Percentiles rank a stretch among this genome's conserved stretches.
Evolutionary conservation across 35 echinoderm and acorn worm species (phyloP).

Genomic region (Heliocidaris tuberculata): DNA sequence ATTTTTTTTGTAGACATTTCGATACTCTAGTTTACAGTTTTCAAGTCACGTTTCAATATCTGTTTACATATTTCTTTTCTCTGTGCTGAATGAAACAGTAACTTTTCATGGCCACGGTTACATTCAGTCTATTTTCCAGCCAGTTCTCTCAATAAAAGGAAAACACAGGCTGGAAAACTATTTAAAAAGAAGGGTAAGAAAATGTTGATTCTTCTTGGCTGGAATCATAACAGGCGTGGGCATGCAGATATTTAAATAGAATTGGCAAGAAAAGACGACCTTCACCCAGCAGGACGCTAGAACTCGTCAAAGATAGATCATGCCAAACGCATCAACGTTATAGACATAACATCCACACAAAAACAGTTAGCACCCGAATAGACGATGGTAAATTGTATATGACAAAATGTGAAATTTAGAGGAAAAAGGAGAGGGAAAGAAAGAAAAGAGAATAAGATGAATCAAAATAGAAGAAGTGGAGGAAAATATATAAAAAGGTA

Average conservation of each 20-base stretch:
- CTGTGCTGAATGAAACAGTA: conserved; percentile 16
- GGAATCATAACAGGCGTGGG: not conserved
- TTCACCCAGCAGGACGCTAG: conserved; percentile 1
- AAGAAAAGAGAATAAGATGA: conserved; percentile 41
- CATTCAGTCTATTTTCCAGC: conserved; percentile 23
- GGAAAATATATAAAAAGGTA: conserved; percentile 5
- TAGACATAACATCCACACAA: conserved; percentile 30
- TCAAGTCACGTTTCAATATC: conserved; percentile 19
- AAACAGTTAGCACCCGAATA: not conserved
- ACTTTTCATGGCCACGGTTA: conserved; percentile 28
- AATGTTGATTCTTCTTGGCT: conserved; percentile 14
- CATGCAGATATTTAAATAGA: not conserved
- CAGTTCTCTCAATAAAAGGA: not conserved
- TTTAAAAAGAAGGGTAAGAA: not conserved
- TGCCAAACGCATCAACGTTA: conserved; percentile 27
- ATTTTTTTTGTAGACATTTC: too few species aligned
- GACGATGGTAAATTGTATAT: conserved; percentile 13
- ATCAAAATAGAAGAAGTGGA: not conserved
- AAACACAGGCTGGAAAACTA: not conserved
- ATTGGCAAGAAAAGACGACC: conserved; percentile 9
- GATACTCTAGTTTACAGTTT: not conserved
- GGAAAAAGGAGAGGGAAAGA: conserved; percentile 30
- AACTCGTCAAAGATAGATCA: conserved; percentile 12
- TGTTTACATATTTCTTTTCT: conserved; percentile 28
- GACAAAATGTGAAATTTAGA: conserved; percentile 27